These are phyloP conservation scores for Ischnura elegans DNA, from an alignment of 2,888 invertebrate species.

Conservation along the genomic window DNA sequence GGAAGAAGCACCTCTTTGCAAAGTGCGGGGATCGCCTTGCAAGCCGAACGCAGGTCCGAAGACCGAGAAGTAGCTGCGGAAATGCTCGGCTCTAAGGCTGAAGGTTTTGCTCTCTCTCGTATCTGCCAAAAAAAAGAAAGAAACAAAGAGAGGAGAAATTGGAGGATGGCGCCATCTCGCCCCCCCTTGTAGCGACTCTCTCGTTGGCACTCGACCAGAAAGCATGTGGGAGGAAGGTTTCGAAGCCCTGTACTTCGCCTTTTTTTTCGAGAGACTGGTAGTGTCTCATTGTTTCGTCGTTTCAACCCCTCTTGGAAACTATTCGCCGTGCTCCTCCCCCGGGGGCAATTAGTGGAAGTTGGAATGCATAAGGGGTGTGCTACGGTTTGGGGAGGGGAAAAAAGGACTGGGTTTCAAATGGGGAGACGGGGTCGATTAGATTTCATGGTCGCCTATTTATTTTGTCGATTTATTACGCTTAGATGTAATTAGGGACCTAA, in stretches of 20 bases:
- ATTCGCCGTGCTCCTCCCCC: not conserved
- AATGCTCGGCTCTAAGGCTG: not conserved
- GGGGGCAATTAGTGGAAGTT: not conserved
- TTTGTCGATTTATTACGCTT: too few species aligned
- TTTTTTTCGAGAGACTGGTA: not conserved
- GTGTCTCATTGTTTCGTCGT: not conserved
- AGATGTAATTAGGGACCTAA: too few species aligned
- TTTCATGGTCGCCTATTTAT: too few species aligned
- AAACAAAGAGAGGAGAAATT: not conserved
- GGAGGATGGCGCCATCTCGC: not conserved
- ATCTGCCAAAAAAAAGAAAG: slow-evolving; percentile 3
- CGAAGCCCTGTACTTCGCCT: not conserved
- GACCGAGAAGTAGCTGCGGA: not conserved
- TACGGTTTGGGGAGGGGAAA: not conserved
- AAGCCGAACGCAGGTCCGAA: not conserved
- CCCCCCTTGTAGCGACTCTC: not conserved
- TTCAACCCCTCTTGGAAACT: not conserved
- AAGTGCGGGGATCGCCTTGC: not conserved
- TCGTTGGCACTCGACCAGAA: not conserved
- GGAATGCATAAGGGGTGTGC: not conserved
- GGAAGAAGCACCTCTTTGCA: not conserved
- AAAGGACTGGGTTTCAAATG: too few species aligned
- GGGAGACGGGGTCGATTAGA: too few species aligned
- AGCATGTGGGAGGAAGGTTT: not conserved
- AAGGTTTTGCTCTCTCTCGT: not conserved